Evolutionary conservation across 2,888 invertebrate species (phyloP).

Genomic region (Bruchidius siliquastri): DNA sequence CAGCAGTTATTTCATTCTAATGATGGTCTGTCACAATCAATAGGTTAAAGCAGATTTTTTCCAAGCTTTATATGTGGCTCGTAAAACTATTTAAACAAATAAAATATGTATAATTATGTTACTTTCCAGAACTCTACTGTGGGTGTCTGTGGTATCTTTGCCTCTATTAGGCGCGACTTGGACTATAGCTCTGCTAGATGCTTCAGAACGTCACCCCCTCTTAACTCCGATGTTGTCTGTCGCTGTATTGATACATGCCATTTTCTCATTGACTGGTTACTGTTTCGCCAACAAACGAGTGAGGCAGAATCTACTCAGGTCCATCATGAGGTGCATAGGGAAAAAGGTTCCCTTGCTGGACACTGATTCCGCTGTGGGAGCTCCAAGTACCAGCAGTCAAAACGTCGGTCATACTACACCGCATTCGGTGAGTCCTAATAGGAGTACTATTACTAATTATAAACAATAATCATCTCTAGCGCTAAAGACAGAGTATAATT

Average conservation of each 20-base stretch:
- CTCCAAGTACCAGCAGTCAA: conserved; percentile 69
- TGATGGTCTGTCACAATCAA: too few species aligned
- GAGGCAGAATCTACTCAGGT: conserved; percentile 65
- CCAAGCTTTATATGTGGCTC: too few species aligned
- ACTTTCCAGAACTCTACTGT: conserved; percentile 66
- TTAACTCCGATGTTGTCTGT: conserved; percentile 75
- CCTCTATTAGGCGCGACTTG: conserved; percentile 82
- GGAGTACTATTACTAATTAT: neutral
- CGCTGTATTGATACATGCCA: conserved; percentile 72
- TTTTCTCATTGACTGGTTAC: conserved; percentile 80
- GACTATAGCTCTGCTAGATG: conserved; percentile 76
- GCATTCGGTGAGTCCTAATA: conserved; percentile 48
- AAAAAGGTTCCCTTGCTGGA: conserved; percentile 76
- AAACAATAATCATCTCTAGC: too few species aligned
- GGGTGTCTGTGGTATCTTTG: conserved; percentile 80
- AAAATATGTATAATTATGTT: too few species aligned
- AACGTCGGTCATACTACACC: conserved; percentile 56
- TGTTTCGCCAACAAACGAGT: conserved; percentile 84
- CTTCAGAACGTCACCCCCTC: conserved; percentile 66
- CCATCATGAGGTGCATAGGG: conserved; percentile 70
- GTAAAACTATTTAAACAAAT: too few species aligned
- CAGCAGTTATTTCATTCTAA: too few species aligned
- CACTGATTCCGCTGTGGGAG: conserved; percentile 61
- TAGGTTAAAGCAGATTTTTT: too few species aligned
- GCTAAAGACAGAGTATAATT: too few species aligned